phyloP scores from a whole-genome alignment of 1,140 invertebrate species.

The Brachionus rubens region DNA sequence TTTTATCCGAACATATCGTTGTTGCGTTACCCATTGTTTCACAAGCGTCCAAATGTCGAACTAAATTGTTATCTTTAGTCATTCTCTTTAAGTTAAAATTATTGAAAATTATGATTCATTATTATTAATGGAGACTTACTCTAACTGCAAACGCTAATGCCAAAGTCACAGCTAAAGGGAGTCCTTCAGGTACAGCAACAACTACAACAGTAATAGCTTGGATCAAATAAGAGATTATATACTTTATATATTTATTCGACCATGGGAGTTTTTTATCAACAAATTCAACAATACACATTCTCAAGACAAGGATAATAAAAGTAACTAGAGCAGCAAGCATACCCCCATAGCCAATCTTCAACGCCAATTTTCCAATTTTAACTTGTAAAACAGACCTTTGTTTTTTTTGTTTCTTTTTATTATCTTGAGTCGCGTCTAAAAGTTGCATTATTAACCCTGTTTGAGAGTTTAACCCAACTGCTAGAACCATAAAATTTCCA shows the following conservation, averaged over 20 bases:
- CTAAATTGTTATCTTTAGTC: constrained; percentile 53
- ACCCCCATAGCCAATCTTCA: constrained; percentile 97
- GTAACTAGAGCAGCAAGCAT: constrained; percentile 31
- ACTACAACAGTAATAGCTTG: constrained; percentile 46
- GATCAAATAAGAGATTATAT: constrained; percentile 25
- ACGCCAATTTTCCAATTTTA: constrained; percentile 95
- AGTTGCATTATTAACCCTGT: constrained; percentile 98
- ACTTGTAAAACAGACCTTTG: constrained; percentile 84
- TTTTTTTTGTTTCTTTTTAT: constrained; percentile 38
- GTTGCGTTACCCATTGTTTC: constrained; percentile 56
- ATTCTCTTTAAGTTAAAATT: too few species aligned
- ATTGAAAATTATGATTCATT: too few species aligned
- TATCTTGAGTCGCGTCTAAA: constrained; percentile 68
- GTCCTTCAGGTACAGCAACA: constrained; percentile 60
- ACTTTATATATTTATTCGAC: constrained; percentile 5
- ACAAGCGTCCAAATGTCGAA: constrained; percentile 53
- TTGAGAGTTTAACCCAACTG: constrained; percentile 97
- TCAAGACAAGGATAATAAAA: constrained; percentile 22
- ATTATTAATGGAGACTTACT: too few species aligned
- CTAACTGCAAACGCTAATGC: constrained; percentile 98
- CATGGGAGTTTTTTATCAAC: background rate
- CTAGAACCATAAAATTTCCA: constrained; percentile 96
- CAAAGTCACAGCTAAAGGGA: constrained; percentile 80
- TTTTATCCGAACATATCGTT: constrained; percentile 57
- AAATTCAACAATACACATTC: constrained; percentile 22